Conservation (phyloP, 2,888 invertebrate species). For the Nephrocerus scutellatus region DNA sequence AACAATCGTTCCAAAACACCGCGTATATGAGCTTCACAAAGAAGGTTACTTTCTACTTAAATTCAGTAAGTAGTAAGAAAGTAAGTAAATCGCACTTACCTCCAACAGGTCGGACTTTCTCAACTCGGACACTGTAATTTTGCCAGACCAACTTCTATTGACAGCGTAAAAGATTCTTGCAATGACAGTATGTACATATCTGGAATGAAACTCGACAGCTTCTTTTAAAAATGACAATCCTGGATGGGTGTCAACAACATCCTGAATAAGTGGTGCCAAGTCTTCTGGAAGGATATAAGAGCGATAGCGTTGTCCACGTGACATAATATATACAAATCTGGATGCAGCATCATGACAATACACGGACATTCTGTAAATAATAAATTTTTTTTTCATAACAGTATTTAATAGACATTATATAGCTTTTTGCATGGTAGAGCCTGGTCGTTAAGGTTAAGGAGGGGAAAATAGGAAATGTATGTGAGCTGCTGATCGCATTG, state of each 20-base stretch:
- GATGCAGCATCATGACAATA: slow-evolving; percentile 85
- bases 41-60: background rate
- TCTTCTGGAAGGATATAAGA: slow-evolving; percentile 72
- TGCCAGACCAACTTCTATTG: slow-evolving; percentile 94
- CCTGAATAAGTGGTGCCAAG: slow-evolving; percentile 88
- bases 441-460: background rate
- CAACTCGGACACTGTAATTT: slow-evolving; percentile 80
- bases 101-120: slow-evolving; percentile 83
- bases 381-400: slow-evolving; percentile 4
- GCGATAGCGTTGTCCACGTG: slow-evolving; percentile 56
- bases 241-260: slow-evolving; percentile 97
- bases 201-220: slow-evolving; percentile 96
- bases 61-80: too few relatives aligned
- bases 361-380: slow-evolving; percentile 61
- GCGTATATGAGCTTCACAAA: too few relatives aligned
- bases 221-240: slow-evolving; percentile 95
- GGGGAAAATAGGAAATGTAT: background rate
- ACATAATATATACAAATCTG: slow-evolving; percentile 78
- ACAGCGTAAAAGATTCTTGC: slow-evolving; percentile 96
- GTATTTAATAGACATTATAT: background rate
- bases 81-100: slow-evolving; percentile 44
- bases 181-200: slow-evolving; percentile 98
- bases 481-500: background rate
- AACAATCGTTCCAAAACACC: too few relatives aligned
- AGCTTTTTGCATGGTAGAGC: background rate